A percentile compares a stretch with the other conserved stretches of the same genome.
Evolutionary conservation across 2,113 vertebrate species (phyloP).

Genomic region (Trogon melanurus): DNA sequence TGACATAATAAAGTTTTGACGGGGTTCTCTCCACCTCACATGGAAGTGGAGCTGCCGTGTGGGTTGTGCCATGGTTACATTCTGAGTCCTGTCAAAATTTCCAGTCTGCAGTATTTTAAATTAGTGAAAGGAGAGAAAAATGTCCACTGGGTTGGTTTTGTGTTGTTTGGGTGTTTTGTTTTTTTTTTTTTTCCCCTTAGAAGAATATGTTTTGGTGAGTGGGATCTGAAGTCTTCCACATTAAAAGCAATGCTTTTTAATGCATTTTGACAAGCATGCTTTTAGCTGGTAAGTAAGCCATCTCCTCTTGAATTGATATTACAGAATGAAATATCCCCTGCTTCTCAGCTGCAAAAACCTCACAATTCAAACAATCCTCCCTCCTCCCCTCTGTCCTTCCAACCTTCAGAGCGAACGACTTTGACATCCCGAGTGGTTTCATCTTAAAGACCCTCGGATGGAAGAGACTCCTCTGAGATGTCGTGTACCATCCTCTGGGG

Average conservation of each 20-base stretch:
- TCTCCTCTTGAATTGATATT: background rate
- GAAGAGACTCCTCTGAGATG: background rate
- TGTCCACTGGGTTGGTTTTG: background rate
- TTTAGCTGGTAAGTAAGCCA: background rate
- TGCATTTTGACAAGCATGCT: background rate
- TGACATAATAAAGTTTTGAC: background rate
- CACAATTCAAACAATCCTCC: background rate
- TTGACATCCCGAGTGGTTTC: background rate
- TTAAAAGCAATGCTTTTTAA: background rate
- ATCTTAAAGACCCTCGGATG: background rate
- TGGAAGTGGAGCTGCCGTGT: background rate
- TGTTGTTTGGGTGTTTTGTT: background rate
- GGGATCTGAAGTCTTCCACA: background rate
- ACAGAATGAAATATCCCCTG: background rate
- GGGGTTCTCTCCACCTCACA: accelerated
- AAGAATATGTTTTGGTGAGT: background rate
- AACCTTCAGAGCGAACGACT: background rate
- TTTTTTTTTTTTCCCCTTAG: background rate
- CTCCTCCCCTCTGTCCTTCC: background rate
- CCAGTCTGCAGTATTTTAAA: background rate
- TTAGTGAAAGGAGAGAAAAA: background rate
- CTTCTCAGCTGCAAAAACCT: background rate
- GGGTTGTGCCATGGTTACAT: background rate
- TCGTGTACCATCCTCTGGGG: background rate
- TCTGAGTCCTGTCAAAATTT: background rate